phyloP scores from a whole-genome alignment of 2,888 invertebrate genomes.

The Thyatira batis region DNA sequence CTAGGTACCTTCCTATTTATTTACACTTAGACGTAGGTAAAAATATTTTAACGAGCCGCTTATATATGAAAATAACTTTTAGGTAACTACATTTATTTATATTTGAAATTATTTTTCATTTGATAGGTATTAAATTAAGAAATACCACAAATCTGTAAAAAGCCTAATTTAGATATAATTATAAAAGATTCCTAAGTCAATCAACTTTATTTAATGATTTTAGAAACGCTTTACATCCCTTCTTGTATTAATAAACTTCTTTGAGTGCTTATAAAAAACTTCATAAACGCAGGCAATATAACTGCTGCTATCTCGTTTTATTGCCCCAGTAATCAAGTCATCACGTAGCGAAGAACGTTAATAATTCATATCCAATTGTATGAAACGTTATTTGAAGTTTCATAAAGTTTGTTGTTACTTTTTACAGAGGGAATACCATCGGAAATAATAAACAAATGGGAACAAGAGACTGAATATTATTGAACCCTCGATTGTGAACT shows the following conservation, averaged over 20 bases:
- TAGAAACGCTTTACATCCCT: conserved; percentile 43
- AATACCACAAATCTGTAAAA: neutral
- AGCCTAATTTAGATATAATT: conserved; percentile 1
- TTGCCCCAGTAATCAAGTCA: conserved; percentile 57
- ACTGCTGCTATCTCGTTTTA: conserved; percentile 54
- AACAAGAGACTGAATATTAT: conserved; percentile 6
- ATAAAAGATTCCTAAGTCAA: conserved; percentile 24
- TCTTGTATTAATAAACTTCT: conserved; percentile 50
- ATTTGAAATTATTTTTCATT: too few species aligned
- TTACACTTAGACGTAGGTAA: too few species aligned
- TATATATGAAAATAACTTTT: too few species aligned
- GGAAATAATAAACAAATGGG: neutral
- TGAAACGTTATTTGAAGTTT: conserved; percentile 32
- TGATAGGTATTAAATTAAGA: too few species aligned
- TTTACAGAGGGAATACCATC: conserved; percentile 6
- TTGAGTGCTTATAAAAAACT: conserved; percentile 55
- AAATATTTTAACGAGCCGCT: too few species aligned
- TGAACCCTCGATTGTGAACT: conserved; percentile 48
- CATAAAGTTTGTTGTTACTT: conserved; percentile 29
- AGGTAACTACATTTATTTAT: too few species aligned
- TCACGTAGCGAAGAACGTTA: conserved; percentile 49
- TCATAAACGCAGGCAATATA: conserved; percentile 51
- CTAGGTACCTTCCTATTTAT: too few species aligned
- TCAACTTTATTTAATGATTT: conserved; percentile 39
- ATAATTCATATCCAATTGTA: conserved; percentile 46